These are phyloP conservation scores for Branchipolynoe longqiensis DNA, from an alignment of 2,888 invertebrate genomes.

Conservation along the genomic window DNA sequence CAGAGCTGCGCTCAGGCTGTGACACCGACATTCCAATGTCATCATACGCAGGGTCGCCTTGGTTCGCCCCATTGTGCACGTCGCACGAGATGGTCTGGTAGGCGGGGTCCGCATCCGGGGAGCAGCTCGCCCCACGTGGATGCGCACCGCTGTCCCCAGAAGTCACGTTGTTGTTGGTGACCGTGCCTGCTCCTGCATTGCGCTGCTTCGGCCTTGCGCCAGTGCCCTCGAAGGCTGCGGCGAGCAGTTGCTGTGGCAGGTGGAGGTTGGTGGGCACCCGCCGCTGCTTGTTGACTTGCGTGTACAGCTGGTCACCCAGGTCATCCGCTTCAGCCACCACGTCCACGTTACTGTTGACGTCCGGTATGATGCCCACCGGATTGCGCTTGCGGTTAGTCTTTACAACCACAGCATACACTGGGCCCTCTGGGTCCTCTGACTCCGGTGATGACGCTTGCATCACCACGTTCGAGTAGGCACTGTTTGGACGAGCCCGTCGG, in stretches of 20 bases:
- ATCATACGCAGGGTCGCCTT: constrained; percentile 26
- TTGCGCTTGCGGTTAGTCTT: constrained; percentile 8
- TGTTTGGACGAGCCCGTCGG: constrained; percentile 41
- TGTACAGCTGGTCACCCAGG: constrained; percentile 30
- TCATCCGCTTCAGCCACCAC: not conserved
- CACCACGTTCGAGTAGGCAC: constrained; percentile 6
- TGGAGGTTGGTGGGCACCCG: not conserved
- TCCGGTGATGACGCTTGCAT: not conserved
- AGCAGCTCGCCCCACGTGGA: not conserved
- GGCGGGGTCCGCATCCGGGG: not conserved
- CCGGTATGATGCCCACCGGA: constrained; percentile 26
- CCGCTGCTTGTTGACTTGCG: constrained; percentile 47
- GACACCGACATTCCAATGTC: constrained; percentile 3
- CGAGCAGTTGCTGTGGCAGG: not conserved
- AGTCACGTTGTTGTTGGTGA: constrained; percentile 8
- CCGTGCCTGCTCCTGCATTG: not conserved
- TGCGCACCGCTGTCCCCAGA: not conserved
- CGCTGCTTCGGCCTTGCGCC: constrained; percentile 52
- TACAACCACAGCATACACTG: constrained; percentile 51
- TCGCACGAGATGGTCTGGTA: constrained; percentile 46
- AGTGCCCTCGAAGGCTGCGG: constrained; percentile 21
- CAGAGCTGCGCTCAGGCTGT: constrained; percentile 31
- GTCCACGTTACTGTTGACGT: constrained; percentile 30
- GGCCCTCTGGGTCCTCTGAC: not conserved
- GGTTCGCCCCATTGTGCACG: not conserved